These are phyloP conservation scores for Hydrotaea diabolus DNA, from an alignment of 2,888 invertebrate genomes.

Conservation along the genomic window DNA sequence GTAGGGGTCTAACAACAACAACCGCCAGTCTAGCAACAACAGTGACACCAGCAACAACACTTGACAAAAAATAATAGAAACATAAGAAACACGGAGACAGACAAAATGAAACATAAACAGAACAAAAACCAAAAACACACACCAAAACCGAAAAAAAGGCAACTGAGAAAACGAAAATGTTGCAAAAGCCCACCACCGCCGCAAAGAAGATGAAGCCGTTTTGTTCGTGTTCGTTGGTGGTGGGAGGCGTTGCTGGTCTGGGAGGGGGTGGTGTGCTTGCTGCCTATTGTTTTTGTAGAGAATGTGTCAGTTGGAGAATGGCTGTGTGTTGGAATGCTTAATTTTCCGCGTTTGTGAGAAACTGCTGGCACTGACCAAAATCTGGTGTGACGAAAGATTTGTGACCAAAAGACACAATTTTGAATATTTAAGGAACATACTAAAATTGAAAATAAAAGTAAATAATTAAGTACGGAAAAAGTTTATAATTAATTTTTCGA, in stretches of 20 bases:
- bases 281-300: slow-evolving; percentile 21
- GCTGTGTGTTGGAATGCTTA: slow-evolving; percentile 46
- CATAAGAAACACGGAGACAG: slow-evolving; percentile 1
- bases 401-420: background rate
- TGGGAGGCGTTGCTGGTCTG: too few species aligned
- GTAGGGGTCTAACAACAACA: too few species aligned
- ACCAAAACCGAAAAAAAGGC: background rate
- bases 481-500: too few species aligned
- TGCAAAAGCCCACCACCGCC: slow-evolving; percentile 18
- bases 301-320: slow-evolving; percentile 56
- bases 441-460: background rate
- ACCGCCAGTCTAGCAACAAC: background rate
- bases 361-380: background rate
- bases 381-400: slow-evolving; percentile 9
- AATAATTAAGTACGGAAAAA: background rate
- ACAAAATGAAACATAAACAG: slow-evolving; percentile 15
- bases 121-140: slow-evolving; percentile 6
- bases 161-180: background rate
- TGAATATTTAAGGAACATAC: background rate
- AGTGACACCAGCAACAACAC: background rate
- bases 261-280: background rate
- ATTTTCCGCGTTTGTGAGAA: background rate
- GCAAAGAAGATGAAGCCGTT: slow-evolving; percentile 15
- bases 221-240: background rate
- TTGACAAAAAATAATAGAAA: background rate